Evolutionary conservation across 1,140 invertebrate species (phyloP).

Genomic region (Rhopalosiphum padi): DNA sequence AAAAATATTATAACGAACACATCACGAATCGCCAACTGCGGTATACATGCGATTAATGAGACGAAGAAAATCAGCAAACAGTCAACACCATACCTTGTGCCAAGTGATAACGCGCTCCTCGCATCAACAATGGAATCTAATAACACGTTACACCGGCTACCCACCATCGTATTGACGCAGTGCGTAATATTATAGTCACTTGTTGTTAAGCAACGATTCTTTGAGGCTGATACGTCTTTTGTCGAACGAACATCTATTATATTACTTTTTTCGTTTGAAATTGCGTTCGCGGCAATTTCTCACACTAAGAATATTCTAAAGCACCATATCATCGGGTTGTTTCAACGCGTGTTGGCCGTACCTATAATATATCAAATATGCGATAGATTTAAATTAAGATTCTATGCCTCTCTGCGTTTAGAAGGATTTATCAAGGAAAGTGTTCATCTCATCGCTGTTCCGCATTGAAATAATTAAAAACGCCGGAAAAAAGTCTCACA

Average conservation of each 20-base stretch:
- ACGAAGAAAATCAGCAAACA: not conserved
- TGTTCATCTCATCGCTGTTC: too few relatives aligned
- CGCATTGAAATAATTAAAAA: too few relatives aligned
- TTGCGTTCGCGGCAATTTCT: not conserved
- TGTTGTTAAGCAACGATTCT: not conserved
- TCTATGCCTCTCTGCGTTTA: too few relatives aligned
- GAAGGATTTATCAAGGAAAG: too few relatives aligned
- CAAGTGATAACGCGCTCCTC: not conserved
- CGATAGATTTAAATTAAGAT: too few relatives aligned
- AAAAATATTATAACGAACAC: constrained; percentile 3
- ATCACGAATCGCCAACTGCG: not conserved
- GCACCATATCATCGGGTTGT: not conserved
- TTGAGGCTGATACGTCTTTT: not conserved
- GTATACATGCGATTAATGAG: not conserved
- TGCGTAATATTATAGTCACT: not conserved
- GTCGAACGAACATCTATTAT: too few relatives aligned
- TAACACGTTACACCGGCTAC: not conserved
- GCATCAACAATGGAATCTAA: not conserved
- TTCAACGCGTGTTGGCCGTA: too few relatives aligned
- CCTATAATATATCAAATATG: too few relatives aligned
- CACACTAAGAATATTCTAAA: not conserved
- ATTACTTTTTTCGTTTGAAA: too few relatives aligned
- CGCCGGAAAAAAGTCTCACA: too few relatives aligned
- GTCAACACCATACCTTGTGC: not conserved
- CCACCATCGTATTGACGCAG: not conserved